Percentiles rank a stretch among this genome's conserved stretches.
Evolutionary conservation across 2,113 vertebrate species (phyloP).

Genomic region (Dipodomys merriami): DNA sequence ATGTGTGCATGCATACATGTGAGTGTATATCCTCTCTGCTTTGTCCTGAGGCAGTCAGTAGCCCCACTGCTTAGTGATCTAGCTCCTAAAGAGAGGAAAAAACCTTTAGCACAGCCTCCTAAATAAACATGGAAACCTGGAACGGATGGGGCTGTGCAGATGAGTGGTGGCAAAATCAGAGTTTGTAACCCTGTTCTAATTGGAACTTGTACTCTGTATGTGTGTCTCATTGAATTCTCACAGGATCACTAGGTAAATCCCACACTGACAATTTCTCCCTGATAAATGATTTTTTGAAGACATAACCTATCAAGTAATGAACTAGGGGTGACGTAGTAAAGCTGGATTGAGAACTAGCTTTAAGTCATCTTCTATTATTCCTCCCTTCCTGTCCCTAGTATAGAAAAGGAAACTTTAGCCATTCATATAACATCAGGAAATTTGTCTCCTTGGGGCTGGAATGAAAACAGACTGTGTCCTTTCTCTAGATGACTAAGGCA

Average conservation of each 20-base stretch:
- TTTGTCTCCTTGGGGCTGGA: background rate
- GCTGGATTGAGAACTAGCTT: background rate
- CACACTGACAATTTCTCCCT: background rate
- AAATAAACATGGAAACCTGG: background rate
- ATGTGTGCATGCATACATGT: no score
- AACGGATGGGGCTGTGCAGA: background rate
- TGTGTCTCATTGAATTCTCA: conserved; percentile 1
- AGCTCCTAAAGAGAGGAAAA: background rate
- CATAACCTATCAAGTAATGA: background rate
- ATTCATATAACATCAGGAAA: background rate
- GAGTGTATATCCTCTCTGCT: background rate
- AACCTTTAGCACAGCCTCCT: background rate
- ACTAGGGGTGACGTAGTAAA: background rate
- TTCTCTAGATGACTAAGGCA: background rate
- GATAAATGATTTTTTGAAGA: background rate
- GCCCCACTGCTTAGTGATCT: background rate
- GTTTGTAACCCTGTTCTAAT: background rate
- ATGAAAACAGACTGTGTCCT: background rate
- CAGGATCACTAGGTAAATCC: background rate
- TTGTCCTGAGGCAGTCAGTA: background rate
- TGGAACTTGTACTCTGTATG: background rate
- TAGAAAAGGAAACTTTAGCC: background rate
- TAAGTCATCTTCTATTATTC: conserved; percentile 5
- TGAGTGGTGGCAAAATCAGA: background rate
- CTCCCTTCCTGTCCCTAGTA: background rate